Conservation (phyloP, 2,888 invertebrate species). For the Mamestra brassicae region DNA sequence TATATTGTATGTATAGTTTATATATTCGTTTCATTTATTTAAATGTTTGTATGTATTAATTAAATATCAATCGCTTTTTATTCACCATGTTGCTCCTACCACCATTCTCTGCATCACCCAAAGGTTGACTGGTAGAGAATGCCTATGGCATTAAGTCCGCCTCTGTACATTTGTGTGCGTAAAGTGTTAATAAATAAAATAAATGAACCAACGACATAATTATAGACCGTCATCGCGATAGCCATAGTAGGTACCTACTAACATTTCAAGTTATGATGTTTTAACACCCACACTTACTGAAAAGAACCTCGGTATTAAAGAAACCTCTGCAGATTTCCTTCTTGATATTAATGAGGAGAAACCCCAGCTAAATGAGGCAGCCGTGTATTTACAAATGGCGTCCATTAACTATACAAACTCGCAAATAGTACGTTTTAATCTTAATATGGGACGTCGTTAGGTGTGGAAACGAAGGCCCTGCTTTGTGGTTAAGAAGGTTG, state of each 20-base stretch:
- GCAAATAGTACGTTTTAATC: conserved; percentile 39
- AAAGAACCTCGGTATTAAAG: conserved; percentile 20
- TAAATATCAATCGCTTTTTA: no score
- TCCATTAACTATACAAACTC: conserved; percentile 50
- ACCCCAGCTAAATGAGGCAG: conserved; percentile 33
- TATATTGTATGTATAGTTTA: no score
- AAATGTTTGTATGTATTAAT: no score
- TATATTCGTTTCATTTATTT: no score
- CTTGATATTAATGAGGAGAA: conserved; percentile 45
- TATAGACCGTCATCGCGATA: no score
- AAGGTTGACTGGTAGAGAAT: no score
- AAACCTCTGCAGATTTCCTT: conserved; percentile 28
- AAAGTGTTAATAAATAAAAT: no score
- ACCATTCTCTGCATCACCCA: no score
- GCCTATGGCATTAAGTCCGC: no score
- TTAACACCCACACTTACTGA: not conserved
- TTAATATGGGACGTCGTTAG: conserved; percentile 50
- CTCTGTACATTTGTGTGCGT: no score
- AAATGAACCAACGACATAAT: no score
- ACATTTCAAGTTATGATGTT: not conserved
- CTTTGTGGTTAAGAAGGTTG: not conserved
- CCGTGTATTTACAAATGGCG: conserved; percentile 47
- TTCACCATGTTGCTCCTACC: no score
- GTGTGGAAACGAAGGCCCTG: conserved; percentile 7
- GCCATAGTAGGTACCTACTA: not conserved